Evolutionary conservation across 2,113 vertebrate species (phyloP).

Genomic region (Rhinolophus ferrumequinum): DNA sequence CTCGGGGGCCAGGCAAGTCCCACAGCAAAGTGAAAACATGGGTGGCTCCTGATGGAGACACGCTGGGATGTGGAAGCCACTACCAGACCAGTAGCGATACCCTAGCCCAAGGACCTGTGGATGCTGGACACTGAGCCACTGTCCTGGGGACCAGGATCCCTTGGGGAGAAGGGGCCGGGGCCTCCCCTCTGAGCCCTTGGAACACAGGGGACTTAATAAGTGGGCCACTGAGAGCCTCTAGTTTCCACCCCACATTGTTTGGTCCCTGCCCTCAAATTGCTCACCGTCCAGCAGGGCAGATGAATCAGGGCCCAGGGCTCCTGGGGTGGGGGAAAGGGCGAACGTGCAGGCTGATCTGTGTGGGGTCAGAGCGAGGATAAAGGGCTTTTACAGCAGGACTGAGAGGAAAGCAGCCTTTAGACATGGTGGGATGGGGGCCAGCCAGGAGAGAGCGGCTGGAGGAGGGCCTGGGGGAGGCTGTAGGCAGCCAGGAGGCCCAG

Average conservation of each 20-base stretch:
- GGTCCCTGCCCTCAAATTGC: not conserved
- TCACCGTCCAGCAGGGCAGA: no score
- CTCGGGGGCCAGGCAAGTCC: not conserved
- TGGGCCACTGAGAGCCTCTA: not conserved
- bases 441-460: fast-evolving
- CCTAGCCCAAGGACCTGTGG: not conserved
- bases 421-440: not conserved
- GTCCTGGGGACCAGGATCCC: not conserved
- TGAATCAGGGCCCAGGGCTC: no score
- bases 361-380: not conserved
- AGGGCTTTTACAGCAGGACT: not conserved
- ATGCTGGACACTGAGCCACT: not conserved
- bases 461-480: not conserved
- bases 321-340: not conserved
- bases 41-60: not conserved
- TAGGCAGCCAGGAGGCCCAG: not conserved
- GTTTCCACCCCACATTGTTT: fast-evolving
- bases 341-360: not conserved
- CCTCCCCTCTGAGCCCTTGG: not conserved
- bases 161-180: not conserved
- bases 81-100: not conserved
- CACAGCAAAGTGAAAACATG: not conserved
- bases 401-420: not conserved
- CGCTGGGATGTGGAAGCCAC: not conserved
- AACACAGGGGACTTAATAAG: fast-evolving